Evolutionary conservation across 2,888 invertebrate species (phyloP), one percentile per base, ranked within the genome.

Genomic region (Andrena trimmerana): DNA sequence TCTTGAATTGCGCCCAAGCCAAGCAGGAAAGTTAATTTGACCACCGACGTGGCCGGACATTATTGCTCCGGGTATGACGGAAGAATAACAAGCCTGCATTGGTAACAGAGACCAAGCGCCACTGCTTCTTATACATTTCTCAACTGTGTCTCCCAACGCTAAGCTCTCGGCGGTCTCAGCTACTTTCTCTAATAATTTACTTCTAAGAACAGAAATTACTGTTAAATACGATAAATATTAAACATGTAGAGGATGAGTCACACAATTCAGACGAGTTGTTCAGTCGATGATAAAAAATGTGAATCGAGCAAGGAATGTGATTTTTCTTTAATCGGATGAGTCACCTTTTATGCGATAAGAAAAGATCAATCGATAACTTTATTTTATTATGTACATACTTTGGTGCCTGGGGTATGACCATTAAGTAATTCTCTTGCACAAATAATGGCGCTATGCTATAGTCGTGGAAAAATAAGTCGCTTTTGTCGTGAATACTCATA

Each of bases 401-500:
- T 33, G 97, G 96, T 78, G 96, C 96, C 79, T 96, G 95, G 0
- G 98, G 98, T n/a, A 95, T 94, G 0, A 98, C 98, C 86, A 95
- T 95, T 24, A 98, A 94, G 94, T 99, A 99, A 94, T 99, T 99
- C 94, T 99, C 99, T 91, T 99, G 99, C 0, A 99, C 98, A 94
- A 99, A 99, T 16, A 99, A 95, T 1, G 99, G 98, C n/a, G 97
- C 97, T 85, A 99, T 96, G 91, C 97, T 98, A 95, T 99, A 99
- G 95, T 99, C 99, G 91, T 98, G 97, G 95, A 99, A 99, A 95
- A 99, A 99, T 74, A 99, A 95, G 92, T 98, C 97, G 75, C 97
- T 96, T 94, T 97, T 98, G 92, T 99, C 98, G 86, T 96, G 95
- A 7, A 98, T 95, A 50, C 94, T 95, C 97, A 98, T 98, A 0